Base-by-base conservation (phyloP, 2,888 invertebrate species). In the Heliconius erato region DNA sequence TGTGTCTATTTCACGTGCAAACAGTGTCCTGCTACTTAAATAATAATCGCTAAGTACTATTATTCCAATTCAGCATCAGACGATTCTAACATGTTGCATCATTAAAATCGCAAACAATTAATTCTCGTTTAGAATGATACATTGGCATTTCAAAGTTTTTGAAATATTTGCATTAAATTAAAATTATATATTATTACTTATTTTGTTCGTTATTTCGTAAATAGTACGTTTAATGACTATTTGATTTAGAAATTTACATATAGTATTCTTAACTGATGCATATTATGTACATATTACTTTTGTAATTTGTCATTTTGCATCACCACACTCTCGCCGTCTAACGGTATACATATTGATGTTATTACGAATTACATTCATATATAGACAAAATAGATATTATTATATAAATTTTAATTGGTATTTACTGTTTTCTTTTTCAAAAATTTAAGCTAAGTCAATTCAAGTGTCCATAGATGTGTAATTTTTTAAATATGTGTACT, bases 391-490 rank as follows among this genome's bases (percentile, higher is more conserved):
- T 14, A 28, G 28, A 67, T 32, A 16, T 28, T 67, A 32, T 67
- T n/a, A 23, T 14, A 54, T 19, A 32, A n/a, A 32, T 32, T 59
- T n/a, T 32, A 5, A 32, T 59, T 32, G 54, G 28, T n/a, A 23
- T 59, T 59, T 44, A 49, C 23, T 32, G 16, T 35, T 59, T 44
- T 67, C 28, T 65, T 67, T 67, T 28, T 78, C 28, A 67, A 28
- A 68, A 32, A 44, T 44, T 49, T 28, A n/a, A 68, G 16, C 35
- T 78, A 78, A 78, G 78, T 78, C 78, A 80, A 68, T 71, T 77
- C 67, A 59, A 81, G 77, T 77, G 81, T 81, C 81, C 81, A 81
- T 77, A 63, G 63, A 76, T 40, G 63, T 80, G 54, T 77, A 80
- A 76, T 80, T 80, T 80, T 77, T 59, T 71, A 72, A 72, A 80